Evolutionary conservation across 2,888 invertebrate genomes (phyloP), one percentile per base, ranked within the genome.

Genomic region (Sphaeridia pumilis): DNA sequence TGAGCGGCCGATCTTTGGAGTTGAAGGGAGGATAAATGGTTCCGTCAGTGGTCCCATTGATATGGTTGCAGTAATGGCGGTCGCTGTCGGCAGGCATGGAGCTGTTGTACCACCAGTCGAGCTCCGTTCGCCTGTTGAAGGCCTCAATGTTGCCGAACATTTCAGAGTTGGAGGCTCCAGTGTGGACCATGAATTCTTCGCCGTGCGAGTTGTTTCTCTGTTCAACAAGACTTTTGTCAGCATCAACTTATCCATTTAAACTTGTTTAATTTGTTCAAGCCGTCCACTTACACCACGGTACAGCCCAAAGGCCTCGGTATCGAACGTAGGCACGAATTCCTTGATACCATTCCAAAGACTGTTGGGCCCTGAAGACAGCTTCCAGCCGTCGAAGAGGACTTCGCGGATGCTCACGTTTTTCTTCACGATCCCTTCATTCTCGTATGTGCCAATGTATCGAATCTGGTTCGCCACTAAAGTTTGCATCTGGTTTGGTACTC

Each of bases 281-380:
- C n/a, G n/a, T n/a, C 20, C 5, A 46, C 28, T 46, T 22, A 46
- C 46, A 4, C 24, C 24, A 3, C 24, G 4, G 27, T 46, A 46
- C 3, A 46, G 12, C 4, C 55, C 59, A 44, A 59, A 59, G 28
- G 46, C 25, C 1, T 46, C 49, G 1, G 46, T 49, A 1, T 46
- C 47, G 41, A 55, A 57, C 17, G 44, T n/a, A 38, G 55, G 54
- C 24, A 25, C 45, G 2, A 53, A 53, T 12, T 21, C 20, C 17
- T 2, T 4, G 27, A 21, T 7, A 36, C 20, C 14, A 7, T 22
- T 36, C 36, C 7, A 50, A 38, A 5, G 10, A 38, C 10, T 12
- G 38, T 4, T 21, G 17, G 4, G 43, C 12, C 7, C 46, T 46
- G 36, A 47, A 48, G 12, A n/a, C 2, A 14, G 31, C 31, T 7